Evolutionary conservation across 2,888 invertebrate species (phyloP).

Genomic region (Mythimna vitellina): DNA sequence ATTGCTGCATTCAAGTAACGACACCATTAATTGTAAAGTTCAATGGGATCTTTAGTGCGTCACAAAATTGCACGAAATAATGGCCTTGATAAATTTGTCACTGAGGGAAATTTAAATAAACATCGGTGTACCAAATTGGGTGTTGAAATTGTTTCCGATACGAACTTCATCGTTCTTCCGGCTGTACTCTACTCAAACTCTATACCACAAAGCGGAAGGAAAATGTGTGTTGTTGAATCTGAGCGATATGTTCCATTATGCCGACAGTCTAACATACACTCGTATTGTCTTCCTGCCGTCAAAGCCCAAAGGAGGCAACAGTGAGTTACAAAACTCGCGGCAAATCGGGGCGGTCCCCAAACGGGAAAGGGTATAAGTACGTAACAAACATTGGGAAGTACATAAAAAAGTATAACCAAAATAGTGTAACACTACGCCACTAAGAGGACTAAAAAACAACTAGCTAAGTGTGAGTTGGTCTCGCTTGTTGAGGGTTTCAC

Average conservation of each 20-base stretch:
- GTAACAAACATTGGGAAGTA: conserved; percentile 27
- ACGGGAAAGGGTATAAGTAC: conserved; percentile 15
- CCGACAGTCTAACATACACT: conserved; percentile 23
- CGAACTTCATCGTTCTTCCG: neutral
- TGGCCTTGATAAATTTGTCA: conserved; percentile 30
- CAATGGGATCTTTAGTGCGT: conserved; percentile 66
- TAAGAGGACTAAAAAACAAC: conserved; percentile 27
- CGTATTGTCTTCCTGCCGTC: conserved; percentile 44
- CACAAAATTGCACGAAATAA: conserved; percentile 56
- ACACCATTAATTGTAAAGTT: conserved; percentile 75
- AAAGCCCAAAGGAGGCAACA: conserved; percentile 43
- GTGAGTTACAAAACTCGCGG: conserved; percentile 41
- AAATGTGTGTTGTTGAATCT: conserved; percentile 29
- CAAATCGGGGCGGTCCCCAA: conserved; percentile 32
- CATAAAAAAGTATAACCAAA: conserved; percentile 43
- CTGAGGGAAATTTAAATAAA: conserved; percentile 28
- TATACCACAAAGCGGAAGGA: conserved; percentile 22
- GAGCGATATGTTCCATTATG: conserved; percentile 44
- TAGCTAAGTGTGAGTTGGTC: neutral
- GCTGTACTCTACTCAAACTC: neutral
- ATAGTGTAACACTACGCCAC: conserved; percentile 17
- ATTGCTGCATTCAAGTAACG: conserved; percentile 76
- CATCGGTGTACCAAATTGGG: conserved; percentile 3
- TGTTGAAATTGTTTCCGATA: conserved; percentile 33
- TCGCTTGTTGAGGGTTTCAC: neutral